Evolutionary conservation across 2,888 invertebrate species (phyloP), one percentile per base, ranked within the genome.

Genomic region (Drosophila peninsularis): DNA sequence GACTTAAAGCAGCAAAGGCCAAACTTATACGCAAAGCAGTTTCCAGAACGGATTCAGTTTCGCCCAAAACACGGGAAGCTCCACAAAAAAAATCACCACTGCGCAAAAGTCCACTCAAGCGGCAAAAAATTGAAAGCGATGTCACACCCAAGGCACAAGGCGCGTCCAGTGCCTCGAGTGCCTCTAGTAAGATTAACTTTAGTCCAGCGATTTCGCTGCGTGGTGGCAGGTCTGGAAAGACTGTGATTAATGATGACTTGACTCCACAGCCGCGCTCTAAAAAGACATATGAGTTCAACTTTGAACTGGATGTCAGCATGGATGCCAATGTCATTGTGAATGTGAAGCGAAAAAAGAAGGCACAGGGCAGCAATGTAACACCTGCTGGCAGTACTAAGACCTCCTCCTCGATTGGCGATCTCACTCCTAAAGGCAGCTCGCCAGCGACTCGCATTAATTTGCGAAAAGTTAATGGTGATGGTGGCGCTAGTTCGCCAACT

Each of bases 261-360:
- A 91, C 92, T 0, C 92, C 92, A 0, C 91, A 91, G 60, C 80
- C 89, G 10, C 90, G 89, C 30, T 83, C 90, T 14, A 87, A 85
- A 2, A 93, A 93, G 78, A 92, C 91, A 0, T 92, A 92, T 62
- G 91, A 92, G 68, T 90, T 93, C 21, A 92, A 92, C 80, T 91
- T 93, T 55, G 92, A 92, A 63, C 67, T 93, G 36, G 92, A 93
- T 74, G 92, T 93, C 6, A 92, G 92, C 67, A 78, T 92, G 88
- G 92, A 93, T 71, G 92, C 92, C n/a, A 91, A 93, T 82, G 91
- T 93, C 36, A 85, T 93, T 61, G 91, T 93, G 1, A 92, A 92
- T 68, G 91, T 93, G 0, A 92, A 91, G 67, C 90, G 93, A 17
- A 92, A 92, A 71, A 91, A 90, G 71, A 92, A 91, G 66, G 50